Conservation (phyloP, 1,140 invertebrate species). For the Sminthurides bifidus region DNA sequence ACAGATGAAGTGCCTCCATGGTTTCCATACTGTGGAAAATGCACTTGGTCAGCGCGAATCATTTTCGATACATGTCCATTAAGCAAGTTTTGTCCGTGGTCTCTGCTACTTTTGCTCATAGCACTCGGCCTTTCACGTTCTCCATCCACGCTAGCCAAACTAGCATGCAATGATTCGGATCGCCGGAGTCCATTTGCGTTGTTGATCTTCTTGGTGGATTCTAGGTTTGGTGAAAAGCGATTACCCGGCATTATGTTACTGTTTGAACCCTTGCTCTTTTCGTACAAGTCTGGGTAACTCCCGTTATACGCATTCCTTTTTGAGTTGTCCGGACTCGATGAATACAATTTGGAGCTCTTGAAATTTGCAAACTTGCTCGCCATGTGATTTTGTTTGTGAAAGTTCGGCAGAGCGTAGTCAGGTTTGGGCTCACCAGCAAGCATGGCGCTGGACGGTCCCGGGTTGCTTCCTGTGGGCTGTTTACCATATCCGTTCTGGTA, state of each 20-base stretch:
- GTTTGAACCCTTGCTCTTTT: constrained; percentile 9
- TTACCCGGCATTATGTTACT: too few species aligned
- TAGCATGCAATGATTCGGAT: constrained; percentile 26
- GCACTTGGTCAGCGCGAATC: background rate
- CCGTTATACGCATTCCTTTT: constrained; percentile 11
- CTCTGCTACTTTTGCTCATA: background rate
- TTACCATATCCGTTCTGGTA: background rate
- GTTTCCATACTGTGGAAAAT: background rate
- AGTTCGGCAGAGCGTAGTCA: constrained; percentile 25
- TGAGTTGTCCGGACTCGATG: constrained; percentile 24
- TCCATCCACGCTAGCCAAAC: constrained; percentile 20
- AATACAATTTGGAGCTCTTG: constrained; percentile 27
- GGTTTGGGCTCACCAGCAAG: constrained; percentile 14
- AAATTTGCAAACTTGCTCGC: constrained; percentile 32
- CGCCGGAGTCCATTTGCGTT: constrained; percentile 12
- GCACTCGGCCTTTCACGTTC: background rate
- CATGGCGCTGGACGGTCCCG: background rate
- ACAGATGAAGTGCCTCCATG: background rate
- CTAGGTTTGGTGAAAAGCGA: constrained; percentile 25
- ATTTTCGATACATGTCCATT: background rate
- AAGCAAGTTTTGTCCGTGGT: background rate
- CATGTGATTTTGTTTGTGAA: constrained; percentile 29
- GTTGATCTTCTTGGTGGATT: constrained; percentile 5
- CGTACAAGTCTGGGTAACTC: constrained; percentile 11
- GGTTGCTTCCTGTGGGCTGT: background rate